Evolutionary conservation across 2,797 vertebrate genomes (phyloP).

Genomic region (Picus viridis): DNA sequence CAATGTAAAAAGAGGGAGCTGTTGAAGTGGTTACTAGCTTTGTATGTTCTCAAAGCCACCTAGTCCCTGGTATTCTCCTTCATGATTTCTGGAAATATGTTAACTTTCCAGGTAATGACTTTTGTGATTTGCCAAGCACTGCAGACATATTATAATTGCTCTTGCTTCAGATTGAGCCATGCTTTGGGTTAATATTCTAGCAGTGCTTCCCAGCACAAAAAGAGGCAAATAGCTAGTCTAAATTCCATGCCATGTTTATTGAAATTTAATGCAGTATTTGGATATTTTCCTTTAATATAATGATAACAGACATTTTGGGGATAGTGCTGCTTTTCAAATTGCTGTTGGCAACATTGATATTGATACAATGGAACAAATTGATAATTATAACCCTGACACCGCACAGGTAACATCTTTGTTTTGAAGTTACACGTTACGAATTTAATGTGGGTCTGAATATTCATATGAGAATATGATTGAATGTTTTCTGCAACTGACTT

Average conservation of each 20-base stretch:
- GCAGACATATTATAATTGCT: background rate
- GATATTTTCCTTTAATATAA: background rate
- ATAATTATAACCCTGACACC: slow-evolving; percentile 87
- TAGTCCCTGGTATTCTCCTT: background rate
- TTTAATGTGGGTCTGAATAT: background rate
- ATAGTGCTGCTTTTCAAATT: slow-evolving; percentile 88
- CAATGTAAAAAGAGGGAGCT: background rate
- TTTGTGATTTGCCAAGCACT: background rate
- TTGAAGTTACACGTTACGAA: background rate
- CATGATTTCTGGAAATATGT: background rate
- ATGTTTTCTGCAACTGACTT: background rate
- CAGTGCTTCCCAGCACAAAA: background rate
- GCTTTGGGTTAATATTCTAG: background rate
- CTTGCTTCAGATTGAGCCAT: background rate
- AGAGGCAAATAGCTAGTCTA: background rate
- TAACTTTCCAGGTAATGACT: background rate
- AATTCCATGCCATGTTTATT: background rate
- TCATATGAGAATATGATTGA: background rate
- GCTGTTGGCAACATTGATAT: slow-evolving; percentile 93
- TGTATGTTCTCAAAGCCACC: background rate
- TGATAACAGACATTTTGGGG: slow-evolving; percentile 85
- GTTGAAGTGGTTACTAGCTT: background rate
- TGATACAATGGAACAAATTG: slow-evolving; percentile 87
- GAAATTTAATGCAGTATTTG: background rate
- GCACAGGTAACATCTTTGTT: slow-evolving; percentile 64